These are phyloP conservation scores for Rhagophthalmus giganteus DNA, from an alignment of 2,888 invertebrate species.

Conservation along the genomic window DNA sequence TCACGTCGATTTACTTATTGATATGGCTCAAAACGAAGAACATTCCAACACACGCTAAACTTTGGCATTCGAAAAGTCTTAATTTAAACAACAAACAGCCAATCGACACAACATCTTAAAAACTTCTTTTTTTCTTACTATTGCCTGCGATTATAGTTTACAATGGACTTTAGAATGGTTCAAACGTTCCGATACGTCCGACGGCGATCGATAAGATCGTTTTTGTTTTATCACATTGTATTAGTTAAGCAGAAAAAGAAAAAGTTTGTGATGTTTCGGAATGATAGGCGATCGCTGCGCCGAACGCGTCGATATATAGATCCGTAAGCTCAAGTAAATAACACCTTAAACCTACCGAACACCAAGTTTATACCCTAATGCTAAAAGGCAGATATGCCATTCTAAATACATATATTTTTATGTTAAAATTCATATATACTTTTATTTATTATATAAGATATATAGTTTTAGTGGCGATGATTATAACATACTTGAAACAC, in stretches of 20 bases:
- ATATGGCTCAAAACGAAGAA: slow-evolving; percentile 43
- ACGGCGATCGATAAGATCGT: slow-evolving; percentile 7
- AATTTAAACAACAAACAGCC: slow-evolving; percentile 41
- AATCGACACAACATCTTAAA: slow-evolving; percentile 31
- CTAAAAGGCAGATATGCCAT: slow-evolving; percentile 53
- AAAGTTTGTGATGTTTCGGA: too few species aligned
- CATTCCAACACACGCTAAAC: slow-evolving; percentile 42
- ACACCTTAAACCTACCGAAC: slow-evolving; percentile 54
- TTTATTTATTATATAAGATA: slow-evolving; percentile 51
- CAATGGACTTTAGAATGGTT: slow-evolving; percentile 20
- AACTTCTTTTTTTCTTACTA: too few species aligned
- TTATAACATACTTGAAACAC: slow-evolving; percentile 65
- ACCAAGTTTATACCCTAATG: slow-evolving; percentile 51
- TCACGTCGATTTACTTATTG: slow-evolving; percentile 42
- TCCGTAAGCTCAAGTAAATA: slow-evolving; percentile 43
- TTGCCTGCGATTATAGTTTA: slow-evolving; percentile 33
- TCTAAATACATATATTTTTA: slow-evolving; percentile 45
- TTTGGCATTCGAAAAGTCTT: slow-evolving; percentile 47
- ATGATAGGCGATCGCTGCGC: too few species aligned
- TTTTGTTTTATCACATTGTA: too few species aligned
- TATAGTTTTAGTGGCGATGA: slow-evolving; percentile 53
- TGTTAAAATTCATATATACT: slow-evolving; percentile 48
- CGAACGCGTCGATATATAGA: slow-evolving; percentile 20
- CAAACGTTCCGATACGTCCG: slow-evolving; percentile 22
- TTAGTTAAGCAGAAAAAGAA: too few species aligned